These are phyloP conservation scores for Synergus japonicus DNA, from an alignment of 2,888 invertebrate genomes.

Conservation along the genomic window DNA sequence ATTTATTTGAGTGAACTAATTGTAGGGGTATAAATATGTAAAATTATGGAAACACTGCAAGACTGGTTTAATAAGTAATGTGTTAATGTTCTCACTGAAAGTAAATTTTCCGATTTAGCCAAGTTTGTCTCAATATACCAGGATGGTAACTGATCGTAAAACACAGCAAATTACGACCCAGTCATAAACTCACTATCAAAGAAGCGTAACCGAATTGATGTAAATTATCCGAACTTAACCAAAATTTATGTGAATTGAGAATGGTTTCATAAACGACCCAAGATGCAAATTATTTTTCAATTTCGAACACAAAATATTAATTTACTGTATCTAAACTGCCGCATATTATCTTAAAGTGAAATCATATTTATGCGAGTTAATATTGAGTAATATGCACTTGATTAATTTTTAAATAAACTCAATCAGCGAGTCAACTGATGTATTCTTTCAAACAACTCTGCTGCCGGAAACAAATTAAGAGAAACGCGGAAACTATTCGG, in stretches of 20 bases:
- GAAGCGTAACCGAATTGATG: neutral
- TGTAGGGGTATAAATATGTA: too few relatives aligned
- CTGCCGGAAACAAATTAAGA: too few relatives aligned
- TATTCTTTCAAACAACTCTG: too few relatives aligned
- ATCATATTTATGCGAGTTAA: too few relatives aligned
- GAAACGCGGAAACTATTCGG: too few relatives aligned
- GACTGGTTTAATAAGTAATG: too few relatives aligned
- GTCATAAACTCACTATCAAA: neutral
- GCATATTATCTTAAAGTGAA: too few relatives aligned
- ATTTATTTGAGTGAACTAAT: too few relatives aligned
- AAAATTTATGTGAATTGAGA: neutral
- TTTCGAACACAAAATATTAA: neutral
- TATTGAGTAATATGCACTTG: too few relatives aligned
- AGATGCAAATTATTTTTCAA: neutral
- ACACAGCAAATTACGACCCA: neutral
- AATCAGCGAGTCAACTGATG: too few relatives aligned
- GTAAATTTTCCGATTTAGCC: neutral
- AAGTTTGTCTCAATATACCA: neutral
- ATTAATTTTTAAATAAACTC: too few relatives aligned
- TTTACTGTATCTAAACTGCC: neutral
- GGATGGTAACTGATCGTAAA: neutral
- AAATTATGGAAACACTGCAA: too few relatives aligned
- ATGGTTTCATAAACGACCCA: neutral
- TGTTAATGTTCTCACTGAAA: neutral
- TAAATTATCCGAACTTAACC: neutral